These are phyloP conservation scores for Mus spicilegus DNA, from an alignment of 2,113 vertebrate genomes.

Conservation along the genomic window DNA sequence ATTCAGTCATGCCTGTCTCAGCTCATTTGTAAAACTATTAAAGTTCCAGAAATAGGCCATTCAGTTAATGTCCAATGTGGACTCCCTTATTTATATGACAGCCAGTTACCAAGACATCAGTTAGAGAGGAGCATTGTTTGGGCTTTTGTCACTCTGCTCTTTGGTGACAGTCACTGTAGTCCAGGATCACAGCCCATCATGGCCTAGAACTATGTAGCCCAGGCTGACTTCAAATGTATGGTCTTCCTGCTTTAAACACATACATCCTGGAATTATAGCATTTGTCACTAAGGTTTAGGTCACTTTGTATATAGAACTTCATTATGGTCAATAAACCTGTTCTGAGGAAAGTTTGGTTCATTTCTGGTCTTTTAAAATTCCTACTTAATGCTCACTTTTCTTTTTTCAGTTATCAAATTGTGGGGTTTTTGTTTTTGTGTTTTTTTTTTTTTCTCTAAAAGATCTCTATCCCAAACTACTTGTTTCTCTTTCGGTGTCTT, in stretches of 20 bases:
- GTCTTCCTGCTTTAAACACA: not conserved
- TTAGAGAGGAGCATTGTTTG: not conserved
- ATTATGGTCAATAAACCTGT: slow-evolving; percentile 70
- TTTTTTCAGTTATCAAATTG: not conserved
- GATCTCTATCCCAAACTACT: not conserved
- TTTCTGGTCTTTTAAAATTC: slow-evolving; percentile 61
- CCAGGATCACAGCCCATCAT: not conserved
- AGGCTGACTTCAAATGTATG: not conserved
- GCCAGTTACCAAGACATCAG: not conserved
- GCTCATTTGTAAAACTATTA: not conserved
- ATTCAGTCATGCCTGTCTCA: not conserved
- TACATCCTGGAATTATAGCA: not conserved
- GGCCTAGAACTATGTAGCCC: not conserved
- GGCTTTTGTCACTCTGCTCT: not conserved
- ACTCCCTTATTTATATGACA: slow-evolving; percentile 38
- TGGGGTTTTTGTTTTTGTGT: not conserved
- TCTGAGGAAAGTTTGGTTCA: slow-evolving; percentile 52
- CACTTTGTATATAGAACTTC: slow-evolving; percentile 65
- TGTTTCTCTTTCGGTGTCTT: slow-evolving; percentile 22
- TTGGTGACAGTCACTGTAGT: not conserved
- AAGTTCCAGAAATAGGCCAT: not conserved
- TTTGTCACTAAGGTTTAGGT: not conserved
- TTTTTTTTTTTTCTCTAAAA: not conserved
- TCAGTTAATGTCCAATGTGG: not conserved
- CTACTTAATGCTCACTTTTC: slow-evolving; percentile 16